Evolutionary conservation across 2,888 invertebrate genomes (phyloP), one percentile per base, ranked within the genome.

Genomic region (Lasioglossum marginatum): DNA sequence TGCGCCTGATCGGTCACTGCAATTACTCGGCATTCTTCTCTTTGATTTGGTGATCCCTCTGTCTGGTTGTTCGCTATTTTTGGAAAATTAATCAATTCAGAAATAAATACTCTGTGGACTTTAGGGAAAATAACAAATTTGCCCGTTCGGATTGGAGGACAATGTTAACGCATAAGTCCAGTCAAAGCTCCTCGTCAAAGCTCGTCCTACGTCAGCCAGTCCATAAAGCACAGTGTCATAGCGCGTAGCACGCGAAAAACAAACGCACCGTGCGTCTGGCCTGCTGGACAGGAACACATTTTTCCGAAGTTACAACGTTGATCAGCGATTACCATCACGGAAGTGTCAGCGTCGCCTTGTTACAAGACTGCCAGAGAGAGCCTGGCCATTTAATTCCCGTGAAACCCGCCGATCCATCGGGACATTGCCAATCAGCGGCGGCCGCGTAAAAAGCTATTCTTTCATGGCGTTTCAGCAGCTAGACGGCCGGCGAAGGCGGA

Each of bases 401-500:
- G 19, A 37, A 48, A 66, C 68, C 27, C 63, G 4, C 19, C 16
- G 57, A 82, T 80, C 73, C 73, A 48, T 73, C 45, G 23, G 37
- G 60, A 71, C 31, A 75, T 82, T 48, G n/a, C 31, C 40, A 71
- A 83, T 83, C 82, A 60, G 40, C 10, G 63, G 23, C 70, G 31
- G 63, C 48, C 79, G 70, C n/a, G 31, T 43, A 63, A 75, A 83
- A 71, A 71, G 12, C 83, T 57, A 83, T 76, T 48, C 77, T 75
- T 80, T 80, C 74, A n/a, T 23, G 63, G 31, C 34, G n/a, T 45
- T 57, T 52, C 40, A 40, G 76, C 43, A 76, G 76, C 43, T 66
- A 34, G 66, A 23, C 40, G 31, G 43, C 72, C 77, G 78, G 34
- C 45, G 73, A 78, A 78, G 78, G 71, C 86, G 86, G 84, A 81